Base-by-base conservation (phyloP, 2,888 invertebrate genomes). In the Apomyelois bistriatella region DNA sequence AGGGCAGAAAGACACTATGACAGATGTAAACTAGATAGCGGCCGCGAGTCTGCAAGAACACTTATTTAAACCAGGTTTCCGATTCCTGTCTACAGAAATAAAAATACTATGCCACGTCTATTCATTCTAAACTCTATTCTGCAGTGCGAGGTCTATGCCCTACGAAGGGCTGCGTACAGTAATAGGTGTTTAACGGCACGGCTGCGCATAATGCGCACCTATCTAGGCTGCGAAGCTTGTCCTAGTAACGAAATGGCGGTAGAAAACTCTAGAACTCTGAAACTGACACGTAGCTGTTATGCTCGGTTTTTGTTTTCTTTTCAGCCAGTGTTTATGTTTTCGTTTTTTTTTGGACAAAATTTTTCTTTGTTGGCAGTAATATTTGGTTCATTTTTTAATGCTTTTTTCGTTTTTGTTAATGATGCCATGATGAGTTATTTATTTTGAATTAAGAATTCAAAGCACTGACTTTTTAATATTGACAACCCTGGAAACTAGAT, bases 101-200 rank as follows among this genome's bases (percentile, higher is more conserved):
- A n/a, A n/a, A n/a, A n/a, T n/a, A n/a, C n/a, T 32, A 7, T 7
- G 46, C 9, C 32, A 10, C 6, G 8, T 48, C 48, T 48, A 1
- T 7, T 7, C 12, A n/a, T 48, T 12, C 1, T 22, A 10, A 48
- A 37, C 22, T 37, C 48, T 48, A 37, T 12, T 36, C 1, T 46
- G 46, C 35, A 16, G 46, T 10, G 22, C 48, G 49, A 41, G 41
- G 49, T 50, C 40, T 32, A 32, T 16, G 49, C 43, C 47, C 43
- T 28, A 15, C 28, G n/a, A 48, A 49, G 42, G 42, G 49, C 49
- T 41, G 42, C 52, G 52, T 51, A 52, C 50, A 43, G 55, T 58
- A 58, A 58, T 58, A 54, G 58, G 54, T 56, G 58, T 56, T 56
- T 54, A 56, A 51, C 53, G 52, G 49, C 56, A 56, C 56, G 47